phyloP scores from a whole-genome alignment of 2,113 vertebrate genomes.

The Paracanthobrama guichenoti region DNA sequence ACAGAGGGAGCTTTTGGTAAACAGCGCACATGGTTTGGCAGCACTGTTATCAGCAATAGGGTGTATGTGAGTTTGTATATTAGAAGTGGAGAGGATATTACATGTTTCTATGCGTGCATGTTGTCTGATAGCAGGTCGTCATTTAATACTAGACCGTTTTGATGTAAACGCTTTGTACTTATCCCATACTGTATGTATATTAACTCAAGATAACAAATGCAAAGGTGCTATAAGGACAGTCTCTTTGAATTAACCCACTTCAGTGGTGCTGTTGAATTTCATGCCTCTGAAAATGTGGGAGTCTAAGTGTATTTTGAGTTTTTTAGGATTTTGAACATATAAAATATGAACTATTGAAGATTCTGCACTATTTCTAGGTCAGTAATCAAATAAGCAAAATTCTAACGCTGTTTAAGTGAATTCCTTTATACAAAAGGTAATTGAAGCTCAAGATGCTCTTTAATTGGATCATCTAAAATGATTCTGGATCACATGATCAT shows the following conservation, averaged over 20 bases:
- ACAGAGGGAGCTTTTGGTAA: slow-evolving; percentile 39
- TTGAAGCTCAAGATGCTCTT: background rate
- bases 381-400: background rate
- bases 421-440: background rate
- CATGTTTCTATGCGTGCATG: slow-evolving; percentile 6
- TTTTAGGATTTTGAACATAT: background rate
- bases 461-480: background rate
- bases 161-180: background rate
- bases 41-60: slow-evolving; percentile 29
- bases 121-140: slow-evolving; percentile 20
- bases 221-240: background rate
- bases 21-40: slow-evolving; percentile 40
- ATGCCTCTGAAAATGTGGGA: background rate
- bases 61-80: slow-evolving; percentile 45
- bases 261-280: background rate
- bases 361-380: background rate
- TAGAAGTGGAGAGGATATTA: slow-evolving; percentile 20
- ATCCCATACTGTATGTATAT: background rate
- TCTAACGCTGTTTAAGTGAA: background rate
- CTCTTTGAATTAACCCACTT: background rate
- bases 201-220: background rate
- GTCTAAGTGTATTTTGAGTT: background rate
- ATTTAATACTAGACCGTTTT: background rate
- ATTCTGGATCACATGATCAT: background rate
- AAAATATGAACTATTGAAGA: background rate